Evolutionary conservation across 2,888 invertebrate species (phyloP).

Genomic region (Cosmopolites sordidus): DNA sequence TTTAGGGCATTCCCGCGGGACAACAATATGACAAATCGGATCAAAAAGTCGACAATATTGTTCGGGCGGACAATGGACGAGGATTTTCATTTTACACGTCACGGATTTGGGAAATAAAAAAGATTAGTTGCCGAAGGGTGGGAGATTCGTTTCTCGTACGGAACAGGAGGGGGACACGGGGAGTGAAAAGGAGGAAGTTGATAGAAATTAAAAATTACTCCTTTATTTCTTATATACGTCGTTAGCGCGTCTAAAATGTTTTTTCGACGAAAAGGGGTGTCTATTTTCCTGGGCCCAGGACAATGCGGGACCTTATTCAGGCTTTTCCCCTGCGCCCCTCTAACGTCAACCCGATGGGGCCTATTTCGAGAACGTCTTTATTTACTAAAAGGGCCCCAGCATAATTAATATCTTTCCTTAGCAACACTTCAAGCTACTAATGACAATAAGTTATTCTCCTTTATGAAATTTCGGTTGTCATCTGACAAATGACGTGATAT

Average conservation of each 20-base stretch:
- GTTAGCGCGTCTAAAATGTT: background rate
- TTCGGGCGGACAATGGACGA: conserved; percentile 47
- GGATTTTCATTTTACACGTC: conserved; percentile 28
- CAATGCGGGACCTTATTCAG: background rate
- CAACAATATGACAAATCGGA: conserved; percentile 50
- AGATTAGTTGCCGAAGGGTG: conserved; percentile 7
- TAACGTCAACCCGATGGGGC: background rate
- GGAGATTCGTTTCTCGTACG: no score
- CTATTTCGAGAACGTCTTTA: conserved; percentile 18
- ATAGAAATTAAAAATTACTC: no score
- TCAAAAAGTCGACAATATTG: conserved; percentile 53
- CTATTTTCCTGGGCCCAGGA: background rate
- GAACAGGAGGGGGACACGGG: no score
- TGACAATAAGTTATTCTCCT: conserved; percentile 22
- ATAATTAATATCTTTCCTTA: conserved; percentile 16
- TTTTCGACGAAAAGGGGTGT: background rate
- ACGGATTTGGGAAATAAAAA: conserved; percentile 27
- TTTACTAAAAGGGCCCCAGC: conserved; percentile 3
- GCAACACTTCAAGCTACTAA: conserved; percentile 15
- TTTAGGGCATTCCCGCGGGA: conserved; percentile 47
- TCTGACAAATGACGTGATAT: conserved; percentile 24
- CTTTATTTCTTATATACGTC: no score
- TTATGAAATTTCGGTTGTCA: conserved; percentile 19
- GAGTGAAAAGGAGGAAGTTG: no score
- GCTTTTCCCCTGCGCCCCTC: background rate